Evolutionary conservation across 2,797 vertebrate genomes (phyloP).

Genomic region (Pteropus rufus): DNA sequence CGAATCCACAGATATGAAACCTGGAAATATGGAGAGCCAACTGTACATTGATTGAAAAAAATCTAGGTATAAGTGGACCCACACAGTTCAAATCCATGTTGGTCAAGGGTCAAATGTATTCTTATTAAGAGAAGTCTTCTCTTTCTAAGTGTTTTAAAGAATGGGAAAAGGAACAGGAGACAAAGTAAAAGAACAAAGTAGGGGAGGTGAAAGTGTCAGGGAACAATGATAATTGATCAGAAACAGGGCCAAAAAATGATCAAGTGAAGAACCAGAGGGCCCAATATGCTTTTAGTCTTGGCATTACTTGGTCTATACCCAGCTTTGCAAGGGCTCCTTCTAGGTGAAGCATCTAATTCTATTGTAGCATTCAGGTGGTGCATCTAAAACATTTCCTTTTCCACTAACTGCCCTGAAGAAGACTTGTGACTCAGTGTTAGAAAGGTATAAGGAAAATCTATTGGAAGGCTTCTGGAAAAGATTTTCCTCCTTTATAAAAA

Average conservation of each 20-base stretch:
- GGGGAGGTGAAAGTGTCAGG: neutral
- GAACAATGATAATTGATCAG: neutral
- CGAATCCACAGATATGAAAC: neutral
- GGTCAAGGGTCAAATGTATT: neutral
- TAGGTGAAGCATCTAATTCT: neutral
- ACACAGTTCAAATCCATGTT: neutral
- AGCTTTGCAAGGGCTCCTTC: neutral
- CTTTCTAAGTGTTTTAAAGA: neutral
- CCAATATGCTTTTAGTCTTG: neutral
- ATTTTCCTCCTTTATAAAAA: neutral
- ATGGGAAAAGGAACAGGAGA: neutral
- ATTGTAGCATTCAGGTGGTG: neutral
- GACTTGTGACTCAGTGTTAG: neutral
- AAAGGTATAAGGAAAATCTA: neutral
- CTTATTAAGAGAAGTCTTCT: neutral
- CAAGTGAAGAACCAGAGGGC: neutral
- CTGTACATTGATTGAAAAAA: neutral
- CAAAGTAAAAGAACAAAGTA: neutral
- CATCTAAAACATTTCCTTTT: neutral
- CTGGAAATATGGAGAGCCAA: too few species aligned
- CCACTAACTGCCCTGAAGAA: neutral
- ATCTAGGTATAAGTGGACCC: neutral
- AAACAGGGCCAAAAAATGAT: neutral
- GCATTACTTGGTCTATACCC: neutral
- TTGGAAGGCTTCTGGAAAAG: neutral